Conservation (phyloP, 2,113 vertebrate genomes). For the Actinemys pallida region DNA sequence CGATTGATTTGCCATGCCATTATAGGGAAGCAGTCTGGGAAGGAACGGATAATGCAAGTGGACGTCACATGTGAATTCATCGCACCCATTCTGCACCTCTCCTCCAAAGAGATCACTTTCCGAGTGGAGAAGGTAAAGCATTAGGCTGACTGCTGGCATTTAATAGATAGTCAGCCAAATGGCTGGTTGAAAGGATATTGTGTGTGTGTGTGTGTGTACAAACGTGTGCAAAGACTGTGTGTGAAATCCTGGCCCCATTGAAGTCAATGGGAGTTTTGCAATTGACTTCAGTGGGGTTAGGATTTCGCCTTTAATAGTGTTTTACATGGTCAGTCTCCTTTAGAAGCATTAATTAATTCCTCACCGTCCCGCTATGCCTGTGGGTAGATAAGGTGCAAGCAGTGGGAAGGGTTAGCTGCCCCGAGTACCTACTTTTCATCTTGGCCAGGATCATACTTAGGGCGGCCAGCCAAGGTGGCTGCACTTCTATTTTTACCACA, state of each 20-base stretch:
- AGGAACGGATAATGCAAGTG: conserved; percentile 79
- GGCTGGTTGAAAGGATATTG: background rate
- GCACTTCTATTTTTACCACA: no score
- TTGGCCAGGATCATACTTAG: no score
- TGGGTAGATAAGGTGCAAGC: no score
- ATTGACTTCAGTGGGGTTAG: background rate
- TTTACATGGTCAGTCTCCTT: no score
- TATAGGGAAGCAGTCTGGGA: conserved; percentile 69
- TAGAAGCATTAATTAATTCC: background rate
- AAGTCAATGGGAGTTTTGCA: fast-evolving
- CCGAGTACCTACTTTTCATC: no score
- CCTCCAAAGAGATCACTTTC: conserved; percentile 83
- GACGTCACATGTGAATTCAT: conserved; percentile 86
- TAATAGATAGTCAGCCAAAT: background rate
- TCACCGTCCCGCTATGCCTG: fast-evolving
- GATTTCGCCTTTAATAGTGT: fast-evolving
- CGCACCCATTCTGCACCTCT: conserved; percentile 82
- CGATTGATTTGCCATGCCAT: conserved; percentile 82
- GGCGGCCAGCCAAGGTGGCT: no score
- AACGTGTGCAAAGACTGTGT: background rate
- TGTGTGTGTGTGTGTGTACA: background rate
- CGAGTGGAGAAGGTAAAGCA: conserved; percentile 83
- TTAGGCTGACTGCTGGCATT: background rate
- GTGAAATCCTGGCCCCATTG: background rate
- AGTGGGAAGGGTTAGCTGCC: no score